Percentiles rank a stretch among this genome's conserved stretches.
Evolutionary conservation across 2,113 vertebrate species (phyloP).

Genomic region (Prochilodus magdalenae): DNA sequence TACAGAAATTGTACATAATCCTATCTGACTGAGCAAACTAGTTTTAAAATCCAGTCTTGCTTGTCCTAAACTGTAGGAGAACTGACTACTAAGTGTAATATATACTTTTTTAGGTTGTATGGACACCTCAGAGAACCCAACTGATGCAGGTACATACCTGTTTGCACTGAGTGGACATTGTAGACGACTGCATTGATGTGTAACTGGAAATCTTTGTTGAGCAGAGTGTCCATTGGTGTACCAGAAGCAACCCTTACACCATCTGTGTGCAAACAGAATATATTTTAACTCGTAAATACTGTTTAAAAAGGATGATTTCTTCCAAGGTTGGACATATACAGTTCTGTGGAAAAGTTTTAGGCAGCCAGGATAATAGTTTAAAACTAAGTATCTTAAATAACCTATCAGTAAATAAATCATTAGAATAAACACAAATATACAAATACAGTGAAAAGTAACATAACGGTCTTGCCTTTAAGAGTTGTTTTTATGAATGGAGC

Average conservation of each 20-base stretch:
- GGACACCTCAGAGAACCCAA: neutral
- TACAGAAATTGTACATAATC: too few species aligned
- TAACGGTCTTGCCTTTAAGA: too few species aligned
- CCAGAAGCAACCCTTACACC: slow-evolving; percentile 79
- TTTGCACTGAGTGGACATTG: slow-evolving; percentile 73
- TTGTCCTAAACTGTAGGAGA: neutral
- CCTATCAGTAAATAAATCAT: too few species aligned
- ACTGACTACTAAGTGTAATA: neutral
- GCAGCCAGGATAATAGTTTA: too few species aligned
- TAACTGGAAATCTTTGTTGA: slow-evolving; percentile 88
- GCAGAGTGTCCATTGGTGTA: slow-evolving; percentile 81
- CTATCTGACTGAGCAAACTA: neutral
- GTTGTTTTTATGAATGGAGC: too few species aligned
- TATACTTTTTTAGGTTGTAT: neutral
- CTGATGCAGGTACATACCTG: slow-evolving; percentile 73
- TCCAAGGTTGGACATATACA: too few species aligned
- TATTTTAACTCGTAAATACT: neutral
- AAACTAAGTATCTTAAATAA: too few species aligned
- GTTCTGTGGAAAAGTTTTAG: too few species aligned
- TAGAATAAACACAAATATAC: too few species aligned
- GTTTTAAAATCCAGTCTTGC: neutral
- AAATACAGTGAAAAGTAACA: too few species aligned
- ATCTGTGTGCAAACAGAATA: slow-evolving; percentile 73
- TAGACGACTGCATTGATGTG: slow-evolving; percentile 81
- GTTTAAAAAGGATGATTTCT: neutral